Conservation (phyloP, 2,113 vertebrate species). For the Pelecanoides urinatrix region DNA sequence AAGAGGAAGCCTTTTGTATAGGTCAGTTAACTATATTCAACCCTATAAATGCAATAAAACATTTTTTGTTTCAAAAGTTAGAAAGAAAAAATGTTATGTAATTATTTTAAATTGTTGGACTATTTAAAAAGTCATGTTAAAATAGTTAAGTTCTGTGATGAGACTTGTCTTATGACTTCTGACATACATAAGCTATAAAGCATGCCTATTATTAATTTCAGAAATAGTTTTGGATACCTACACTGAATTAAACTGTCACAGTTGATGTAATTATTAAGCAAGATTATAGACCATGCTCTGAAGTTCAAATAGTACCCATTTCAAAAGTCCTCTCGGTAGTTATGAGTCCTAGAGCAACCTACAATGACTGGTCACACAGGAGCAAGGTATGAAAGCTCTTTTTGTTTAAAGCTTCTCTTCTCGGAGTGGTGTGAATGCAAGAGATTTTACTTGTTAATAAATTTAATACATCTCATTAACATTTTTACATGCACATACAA, state of each 20-base stretch:
- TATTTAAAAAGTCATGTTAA: slow-evolving; percentile 21
- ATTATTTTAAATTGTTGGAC: slow-evolving; percentile 8
- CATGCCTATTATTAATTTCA: slow-evolving; percentile 36
- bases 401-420: neutral
- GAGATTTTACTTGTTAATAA: slow-evolving; percentile 23
- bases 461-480: neutral
- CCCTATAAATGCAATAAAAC: neutral
- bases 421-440: neutral
- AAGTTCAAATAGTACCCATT: slow-evolving; percentile 48
- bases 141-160: neutral
- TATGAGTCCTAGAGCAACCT: slow-evolving; percentile 23
- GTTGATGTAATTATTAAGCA: slow-evolving; percentile 41
- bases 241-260: slow-evolving; percentile 49
- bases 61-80: slow-evolving; percentile 36
- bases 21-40: slow-evolving; percentile 10
- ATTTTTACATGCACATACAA: neutral
- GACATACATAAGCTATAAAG: slow-evolving; percentile 20
- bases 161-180: slow-evolving; percentile 34
- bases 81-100: neutral
- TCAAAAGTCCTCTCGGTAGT: slow-evolving; percentile 34
- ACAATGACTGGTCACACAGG: slow-evolving; percentile 11
- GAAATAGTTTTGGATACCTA: slow-evolving; percentile 24
- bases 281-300: slow-evolving; percentile 42
- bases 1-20: slow-evolving; percentile 20
- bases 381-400: slow-evolving; percentile 26